A percentile compares a stretch with the other conserved stretches of the same genome.
Conservation (phyloP, 1,140 invertebrate species). For the Camponotus vicinus region DNA sequence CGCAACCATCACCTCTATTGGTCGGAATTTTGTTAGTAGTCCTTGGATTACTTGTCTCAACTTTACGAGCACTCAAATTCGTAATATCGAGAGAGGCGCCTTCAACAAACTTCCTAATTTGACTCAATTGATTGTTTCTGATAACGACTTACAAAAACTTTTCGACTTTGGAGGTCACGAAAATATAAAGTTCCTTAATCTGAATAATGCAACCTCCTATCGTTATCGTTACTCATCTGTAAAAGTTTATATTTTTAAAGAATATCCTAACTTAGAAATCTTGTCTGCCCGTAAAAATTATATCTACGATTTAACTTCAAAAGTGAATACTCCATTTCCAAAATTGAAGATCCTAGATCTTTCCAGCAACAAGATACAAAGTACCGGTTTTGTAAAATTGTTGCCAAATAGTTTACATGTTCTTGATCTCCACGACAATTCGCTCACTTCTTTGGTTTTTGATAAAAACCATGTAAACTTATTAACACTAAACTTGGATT, state of each 20-base stretch:
- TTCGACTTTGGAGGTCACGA: neutral
- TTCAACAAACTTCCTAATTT: slow-evolving; percentile 1
- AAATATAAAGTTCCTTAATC: neutral
- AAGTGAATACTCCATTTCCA: neutral
- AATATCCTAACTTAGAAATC: slow-evolving; percentile 33
- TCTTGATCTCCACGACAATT: slow-evolving; percentile 2
- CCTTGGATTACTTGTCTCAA: neutral
- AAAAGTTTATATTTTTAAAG: neutral
- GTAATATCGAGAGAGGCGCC: neutral
- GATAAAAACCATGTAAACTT: neutral
- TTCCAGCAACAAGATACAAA: neutral
- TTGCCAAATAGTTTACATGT: neutral
- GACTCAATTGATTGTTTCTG: neutral
- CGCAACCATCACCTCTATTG: neutral
- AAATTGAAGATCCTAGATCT: slow-evolving; percentile 11
- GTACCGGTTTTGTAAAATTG: neutral
- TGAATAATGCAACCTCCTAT: neutral
- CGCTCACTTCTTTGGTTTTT: neutral
- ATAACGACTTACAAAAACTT: neutral
- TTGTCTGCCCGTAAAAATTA: neutral
- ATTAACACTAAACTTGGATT: neutral
- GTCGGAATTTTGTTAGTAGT: neutral
- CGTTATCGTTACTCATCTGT: too few species aligned
- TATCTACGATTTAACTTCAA: neutral
- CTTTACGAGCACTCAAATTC: neutral